A percentile compares a stretch with the other conserved stretches of the same genome.
These are phyloP conservation scores for Corapipo altera DNA, from an alignment of 2,113 vertebrate species.

Conservation along the genomic window DNA sequence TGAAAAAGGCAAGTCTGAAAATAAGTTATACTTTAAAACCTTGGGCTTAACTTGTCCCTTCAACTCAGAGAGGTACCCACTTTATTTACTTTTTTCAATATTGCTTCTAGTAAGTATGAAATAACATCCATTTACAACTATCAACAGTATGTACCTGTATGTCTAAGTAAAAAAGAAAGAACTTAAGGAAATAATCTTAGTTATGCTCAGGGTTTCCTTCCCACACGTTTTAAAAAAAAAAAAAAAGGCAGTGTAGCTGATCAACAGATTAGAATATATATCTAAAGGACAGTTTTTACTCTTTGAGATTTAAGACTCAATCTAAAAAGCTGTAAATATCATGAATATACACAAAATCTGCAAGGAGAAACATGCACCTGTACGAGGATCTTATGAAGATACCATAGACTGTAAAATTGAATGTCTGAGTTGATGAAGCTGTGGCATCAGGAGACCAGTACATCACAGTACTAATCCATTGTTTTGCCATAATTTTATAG, in stretches of 20 bases:
- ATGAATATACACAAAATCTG: background rate
- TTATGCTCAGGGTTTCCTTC: background rate
- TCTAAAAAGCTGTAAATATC: background rate
- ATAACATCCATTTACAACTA: background rate
- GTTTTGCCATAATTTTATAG: background rate
- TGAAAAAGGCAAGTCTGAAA: constrained; percentile 41
- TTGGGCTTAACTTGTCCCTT: background rate
- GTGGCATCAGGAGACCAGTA: background rate
- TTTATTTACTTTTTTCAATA: constrained; percentile 1
- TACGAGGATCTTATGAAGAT: background rate
- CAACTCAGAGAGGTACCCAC: background rate
- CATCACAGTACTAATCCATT: background rate
- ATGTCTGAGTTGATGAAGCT: background rate
- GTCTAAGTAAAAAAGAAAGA: background rate
- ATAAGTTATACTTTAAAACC: constrained; percentile 31
- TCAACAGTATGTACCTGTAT: background rate
- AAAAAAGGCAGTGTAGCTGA: background rate
- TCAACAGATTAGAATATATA: background rate
- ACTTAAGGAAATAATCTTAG: background rate
- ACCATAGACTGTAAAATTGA: background rate
- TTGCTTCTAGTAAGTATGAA: background rate
- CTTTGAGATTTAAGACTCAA: background rate
- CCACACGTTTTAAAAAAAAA: background rate
- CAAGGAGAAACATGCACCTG: background rate
- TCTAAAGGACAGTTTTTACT: background rate